These are phyloP conservation scores for Coreius guichenoti DNA, from an alignment of 2,797 vertebrate species.

Conservation along the genomic window DNA sequence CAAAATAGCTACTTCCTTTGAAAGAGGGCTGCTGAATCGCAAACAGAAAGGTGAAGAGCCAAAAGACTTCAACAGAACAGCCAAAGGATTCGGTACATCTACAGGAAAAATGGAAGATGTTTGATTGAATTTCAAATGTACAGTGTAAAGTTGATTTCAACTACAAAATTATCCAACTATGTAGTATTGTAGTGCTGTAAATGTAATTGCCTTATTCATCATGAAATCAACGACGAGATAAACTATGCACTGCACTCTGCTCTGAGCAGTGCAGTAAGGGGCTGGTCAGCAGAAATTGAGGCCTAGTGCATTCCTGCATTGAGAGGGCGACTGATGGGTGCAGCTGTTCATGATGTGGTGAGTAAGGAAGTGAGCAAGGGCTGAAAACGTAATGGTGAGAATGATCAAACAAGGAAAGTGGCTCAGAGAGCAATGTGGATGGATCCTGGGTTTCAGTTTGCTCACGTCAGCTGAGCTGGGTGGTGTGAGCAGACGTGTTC, in stretches of 20 bases:
- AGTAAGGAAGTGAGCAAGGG: slow-evolving; percentile 20
- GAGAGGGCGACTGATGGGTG: slow-evolving; percentile 42
- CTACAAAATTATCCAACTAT: background rate
- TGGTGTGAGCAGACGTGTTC: background rate
- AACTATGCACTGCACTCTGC: background rate
- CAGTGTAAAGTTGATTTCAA: background rate
- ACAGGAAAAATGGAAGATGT: slow-evolving; percentile 58
- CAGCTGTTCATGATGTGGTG: slow-evolving; percentile 50
- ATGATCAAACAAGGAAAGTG: slow-evolving; percentile 41
- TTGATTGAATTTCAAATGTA: slow-evolving; percentile 48
- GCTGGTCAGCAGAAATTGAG: slow-evolving; percentile 38
- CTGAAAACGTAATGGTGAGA: slow-evolving; percentile 38
- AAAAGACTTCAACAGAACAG: slow-evolving; percentile 89
- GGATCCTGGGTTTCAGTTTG: slow-evolving; percentile 21
- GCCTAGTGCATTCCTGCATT: slow-evolving; percentile 76
- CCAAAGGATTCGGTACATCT: slow-evolving; percentile 81
- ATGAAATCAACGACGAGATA: background rate
- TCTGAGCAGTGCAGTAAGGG: slow-evolving; percentile 1
- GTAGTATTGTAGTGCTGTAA: slow-evolving; percentile 7
- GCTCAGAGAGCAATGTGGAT: background rate
- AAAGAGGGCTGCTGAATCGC: slow-evolving; percentile 76
- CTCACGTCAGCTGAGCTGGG: slow-evolving; percentile 1
- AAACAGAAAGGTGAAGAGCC: slow-evolving; percentile 75
- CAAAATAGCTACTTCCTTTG: slow-evolving; percentile 76
- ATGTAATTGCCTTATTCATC: background rate